These are phyloP conservation scores for Carcharodon carcharias DNA, from an alignment of 2,797 vertebrate genomes.

Conservation along the genomic window DNA sequence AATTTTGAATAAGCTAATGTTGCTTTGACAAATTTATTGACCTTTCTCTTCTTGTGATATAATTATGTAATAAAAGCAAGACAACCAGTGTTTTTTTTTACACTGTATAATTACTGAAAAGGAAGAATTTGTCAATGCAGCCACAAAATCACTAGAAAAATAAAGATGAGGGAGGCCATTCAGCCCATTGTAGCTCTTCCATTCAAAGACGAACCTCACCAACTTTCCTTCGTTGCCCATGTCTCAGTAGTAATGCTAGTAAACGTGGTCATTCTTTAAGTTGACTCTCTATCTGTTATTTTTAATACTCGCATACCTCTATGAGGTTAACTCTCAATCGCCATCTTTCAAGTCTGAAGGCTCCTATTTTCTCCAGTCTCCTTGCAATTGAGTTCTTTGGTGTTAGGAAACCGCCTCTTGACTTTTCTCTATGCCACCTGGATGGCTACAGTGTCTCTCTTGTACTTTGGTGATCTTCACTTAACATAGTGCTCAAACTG, in stretches of 20 bases:
- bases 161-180: neutral
- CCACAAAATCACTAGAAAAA: neutral
- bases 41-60: neutral
- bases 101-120: neutral
- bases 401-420: neutral
- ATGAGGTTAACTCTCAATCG: neutral
- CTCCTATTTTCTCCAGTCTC: neutral
- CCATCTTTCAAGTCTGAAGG: neutral
- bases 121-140: neutral
- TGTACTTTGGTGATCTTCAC: neutral
- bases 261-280: neutral
- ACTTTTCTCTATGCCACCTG: neutral
- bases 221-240: neutral
- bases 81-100: neutral
- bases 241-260: neutral
- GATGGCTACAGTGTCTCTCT: neutral
- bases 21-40: neutral
- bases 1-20: neutral
- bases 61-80: neutral
- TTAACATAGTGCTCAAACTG: neutral
- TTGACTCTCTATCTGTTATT: neutral
- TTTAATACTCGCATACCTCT: neutral
- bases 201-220: too few relatives aligned
- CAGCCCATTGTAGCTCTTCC: neutral
- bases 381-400: neutral